Evolutionary conservation across 2,113 vertebrate genomes (phyloP), one percentile per base, ranked within the genome.

Genomic region (Herpailurus yagouaroundi): DNA sequence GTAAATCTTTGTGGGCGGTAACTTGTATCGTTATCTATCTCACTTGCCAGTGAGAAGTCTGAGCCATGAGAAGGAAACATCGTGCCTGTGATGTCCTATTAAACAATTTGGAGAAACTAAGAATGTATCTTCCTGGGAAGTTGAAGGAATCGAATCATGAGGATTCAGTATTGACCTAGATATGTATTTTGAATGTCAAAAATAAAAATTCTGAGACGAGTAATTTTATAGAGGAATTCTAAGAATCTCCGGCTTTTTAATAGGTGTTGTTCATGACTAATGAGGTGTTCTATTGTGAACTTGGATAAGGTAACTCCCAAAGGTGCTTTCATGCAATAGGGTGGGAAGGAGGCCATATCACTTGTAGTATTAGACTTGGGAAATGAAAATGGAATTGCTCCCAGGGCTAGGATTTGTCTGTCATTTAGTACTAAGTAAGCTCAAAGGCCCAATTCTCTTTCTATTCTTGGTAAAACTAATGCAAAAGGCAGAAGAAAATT

Each of bases 191-290:
- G 66, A 93, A 76, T 74, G 86, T 76, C 92, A 96, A 73, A 88
- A 93, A 77, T 89, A 93, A 82, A 95, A 92, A 79, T 93, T 52
- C 73, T 60, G 29, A 92, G 64, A 93, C 38, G n/a, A 83, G 12
- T 89, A 29, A 82, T 95, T 92, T 81, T 71, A 73, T 15, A 69
- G 93, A 93, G 48, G 71, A 93, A 95, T 97, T 94, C 69, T 87
- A 60, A 86, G 85, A 77, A 91, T 77, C 79, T 85, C 21, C n/a
- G 38, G 45, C 81, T 82, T 89, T 95, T 87, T 74, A 27, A 57
- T 55, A 91, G 92, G 94, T 91, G 86, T 89, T 96, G 63, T 68
- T 94, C 18, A 10, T 96, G 95, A 96, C 80, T 21, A 80, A 98
- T 95, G 95, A 95, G 38, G 68, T 96, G 94, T 87, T 91, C 87